Conservation (phyloP, 1,140 invertebrate species). For the Drosophila varians region DNA sequence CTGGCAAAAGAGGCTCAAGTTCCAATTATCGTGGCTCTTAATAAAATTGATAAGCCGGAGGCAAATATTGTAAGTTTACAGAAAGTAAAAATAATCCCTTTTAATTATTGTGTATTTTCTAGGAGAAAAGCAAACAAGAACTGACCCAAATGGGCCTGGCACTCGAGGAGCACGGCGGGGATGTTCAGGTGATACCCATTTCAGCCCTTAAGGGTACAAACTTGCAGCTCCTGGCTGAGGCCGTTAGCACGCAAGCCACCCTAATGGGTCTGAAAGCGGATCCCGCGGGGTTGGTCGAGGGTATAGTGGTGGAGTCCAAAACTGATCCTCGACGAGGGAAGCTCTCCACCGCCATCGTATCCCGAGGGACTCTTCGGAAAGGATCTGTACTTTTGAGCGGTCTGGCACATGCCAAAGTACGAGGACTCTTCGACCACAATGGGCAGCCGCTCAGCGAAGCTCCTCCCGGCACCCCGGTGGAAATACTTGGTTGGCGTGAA, state of each 20-base stretch:
- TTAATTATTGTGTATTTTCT: conserved; percentile 28
- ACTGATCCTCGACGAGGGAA: conserved; percentile 90
- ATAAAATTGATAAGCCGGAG: conserved; percentile 98
- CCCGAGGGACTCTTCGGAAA: conserved; percentile 94
- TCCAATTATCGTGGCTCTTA: conserved; percentile 98
- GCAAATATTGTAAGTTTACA: conserved; percentile 91
- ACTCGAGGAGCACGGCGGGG: conserved; percentile 95
- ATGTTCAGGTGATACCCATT: conserved; percentile 95
- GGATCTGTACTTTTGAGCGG: conserved; percentile 94
- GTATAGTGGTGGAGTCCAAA: conserved; percentile 94
- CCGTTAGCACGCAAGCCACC: conserved; percentile 94
- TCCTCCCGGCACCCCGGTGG: conserved; percentile 90
- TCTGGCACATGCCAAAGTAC: conserved; percentile 92
- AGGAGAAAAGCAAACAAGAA: conserved; percentile 90
- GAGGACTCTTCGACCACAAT: conserved; percentile 92
- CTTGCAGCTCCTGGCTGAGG: conserved; percentile 92
- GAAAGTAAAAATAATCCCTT: neutral
- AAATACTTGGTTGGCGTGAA: conserved; percentile 95
- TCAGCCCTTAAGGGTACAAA: conserved; percentile 95
- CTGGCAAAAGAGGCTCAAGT: conserved; percentile 93
- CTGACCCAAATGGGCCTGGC: conserved; percentile 91
- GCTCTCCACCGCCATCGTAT: conserved; percentile 93
- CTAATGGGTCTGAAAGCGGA: conserved; percentile 93
- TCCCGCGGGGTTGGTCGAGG: conserved; percentile 93
- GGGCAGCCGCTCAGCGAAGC: conserved; percentile 88